Percentiles rank a stretch among this genome's conserved stretches.
phyloP scores from a whole-genome alignment of 1,140 invertebrate species.

The Penaeus japonicus region DNA sequence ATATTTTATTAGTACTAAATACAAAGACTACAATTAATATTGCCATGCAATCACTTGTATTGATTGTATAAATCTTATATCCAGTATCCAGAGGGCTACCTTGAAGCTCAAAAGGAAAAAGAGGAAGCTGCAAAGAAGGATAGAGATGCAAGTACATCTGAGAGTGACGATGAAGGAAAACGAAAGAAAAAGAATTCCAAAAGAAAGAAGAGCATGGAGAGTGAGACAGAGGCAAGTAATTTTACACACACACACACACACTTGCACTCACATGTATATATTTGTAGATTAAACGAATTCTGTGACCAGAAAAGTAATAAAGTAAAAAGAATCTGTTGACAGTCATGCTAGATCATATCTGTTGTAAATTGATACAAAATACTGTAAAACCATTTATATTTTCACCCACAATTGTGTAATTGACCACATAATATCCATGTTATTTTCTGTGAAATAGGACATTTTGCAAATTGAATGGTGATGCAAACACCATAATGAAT shows the following conservation, averaged over 20 bases:
- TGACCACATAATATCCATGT: no score
- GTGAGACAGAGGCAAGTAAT: background rate
- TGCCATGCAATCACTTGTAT: background rate
- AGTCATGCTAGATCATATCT: no score
- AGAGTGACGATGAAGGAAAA: slow-evolving; percentile 1
- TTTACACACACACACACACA: no score
- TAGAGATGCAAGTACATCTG: slow-evolving; percentile 60
- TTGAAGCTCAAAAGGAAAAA: slow-evolving; percentile 71
- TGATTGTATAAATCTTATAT: background rate
- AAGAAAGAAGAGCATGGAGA: slow-evolving; percentile 31
- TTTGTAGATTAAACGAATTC: background rate
- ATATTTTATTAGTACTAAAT: no score
- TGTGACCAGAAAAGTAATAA: background rate
- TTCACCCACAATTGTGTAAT: no score
- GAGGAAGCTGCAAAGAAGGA: slow-evolving; percentile 58
- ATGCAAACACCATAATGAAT: no score
- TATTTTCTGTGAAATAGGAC: no score
- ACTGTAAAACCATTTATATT: no score
- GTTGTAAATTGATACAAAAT: no score
- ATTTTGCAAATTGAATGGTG: no score
- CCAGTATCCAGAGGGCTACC: slow-evolving; percentile 80
- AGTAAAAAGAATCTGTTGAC: no score
- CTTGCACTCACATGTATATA: no score
- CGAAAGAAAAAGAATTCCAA: slow-evolving; percentile 25
- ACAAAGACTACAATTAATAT: background rate